Evolutionary conservation across 2,888 invertebrate species (phyloP).

Genomic region (Candidula unifasciata): DNA sequence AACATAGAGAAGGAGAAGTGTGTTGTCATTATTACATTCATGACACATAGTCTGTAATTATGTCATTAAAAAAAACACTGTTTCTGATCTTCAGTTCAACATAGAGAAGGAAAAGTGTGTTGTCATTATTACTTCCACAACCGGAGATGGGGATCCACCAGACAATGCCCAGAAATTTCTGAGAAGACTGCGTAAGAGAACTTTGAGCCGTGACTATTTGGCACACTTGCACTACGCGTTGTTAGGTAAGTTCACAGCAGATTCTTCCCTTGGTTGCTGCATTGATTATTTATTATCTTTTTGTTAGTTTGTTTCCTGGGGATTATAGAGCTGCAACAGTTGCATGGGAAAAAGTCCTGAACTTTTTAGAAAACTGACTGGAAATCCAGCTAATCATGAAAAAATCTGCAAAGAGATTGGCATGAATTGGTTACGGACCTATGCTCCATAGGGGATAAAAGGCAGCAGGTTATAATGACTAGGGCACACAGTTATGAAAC

Average conservation of each 20-base stretch:
- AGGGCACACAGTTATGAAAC: too few species aligned
- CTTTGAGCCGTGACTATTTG: constrained; percentile 75
- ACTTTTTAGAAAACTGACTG: too few species aligned
- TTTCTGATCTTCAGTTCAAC: constrained; percentile 68
- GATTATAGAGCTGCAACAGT: too few species aligned
- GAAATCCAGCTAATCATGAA: too few species aligned
- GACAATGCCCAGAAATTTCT: constrained; percentile 80
- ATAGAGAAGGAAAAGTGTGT: constrained; percentile 75
- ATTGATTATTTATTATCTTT: too few species aligned
- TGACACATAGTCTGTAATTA: constrained; percentile 76
- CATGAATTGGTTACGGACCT: too few species aligned
- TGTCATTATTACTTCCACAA: constrained; percentile 80
- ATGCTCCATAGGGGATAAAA: too few species aligned
- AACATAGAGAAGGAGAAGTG: constrained; percentile 73
- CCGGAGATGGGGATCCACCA: constrained; percentile 82
- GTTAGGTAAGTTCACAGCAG: constrained; percentile 76
- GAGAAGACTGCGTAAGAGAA: constrained; percentile 78
- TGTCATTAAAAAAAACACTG: not conserved
- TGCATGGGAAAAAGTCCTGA: too few species aligned
- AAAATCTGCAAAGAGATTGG: too few species aligned
- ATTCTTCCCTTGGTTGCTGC: not conserved
- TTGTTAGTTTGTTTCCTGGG: too few species aligned
- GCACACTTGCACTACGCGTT: constrained; percentile 79
- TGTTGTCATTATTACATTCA: constrained; percentile 80
- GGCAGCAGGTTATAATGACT: too few species aligned